Evolutionary conservation across 2,113 vertebrate genomes (phyloP).

Genomic region (Rhinolophus ferrumequinum): DNA sequence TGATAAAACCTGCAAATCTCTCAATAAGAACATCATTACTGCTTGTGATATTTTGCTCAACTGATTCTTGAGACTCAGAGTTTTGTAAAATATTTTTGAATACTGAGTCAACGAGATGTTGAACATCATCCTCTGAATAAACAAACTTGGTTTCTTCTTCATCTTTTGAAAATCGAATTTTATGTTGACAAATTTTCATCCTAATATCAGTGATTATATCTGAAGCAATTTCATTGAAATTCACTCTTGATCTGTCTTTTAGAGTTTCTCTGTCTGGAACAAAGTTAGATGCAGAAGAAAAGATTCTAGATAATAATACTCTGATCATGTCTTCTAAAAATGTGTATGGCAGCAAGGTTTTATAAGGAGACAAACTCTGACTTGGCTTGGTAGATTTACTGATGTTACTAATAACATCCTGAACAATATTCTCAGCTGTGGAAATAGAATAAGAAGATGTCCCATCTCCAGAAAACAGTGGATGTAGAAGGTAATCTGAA

Average conservation of each 20-base stretch:
- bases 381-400: constrained; percentile 33
- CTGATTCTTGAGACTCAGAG: constrained; percentile 35
- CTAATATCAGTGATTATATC: constrained; percentile 74
- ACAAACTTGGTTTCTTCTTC: constrained; percentile 34
- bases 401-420: constrained; percentile 40
- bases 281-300: constrained; percentile 43
- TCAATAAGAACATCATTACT: constrained; percentile 58
- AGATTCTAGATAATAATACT: constrained; percentile 68
- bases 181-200: constrained; percentile 78
- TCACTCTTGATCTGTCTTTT: neutral
- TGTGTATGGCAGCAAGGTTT: constrained; percentile 73
- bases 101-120: constrained; percentile 70
- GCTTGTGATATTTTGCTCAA: constrained; percentile 54
- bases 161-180: constrained; percentile 76
- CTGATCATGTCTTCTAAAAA: constrained; percentile 78
- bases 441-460: constrained; percentile 38
- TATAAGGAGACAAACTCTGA: constrained; percentile 53
- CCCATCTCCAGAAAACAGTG: constrained; percentile 70
- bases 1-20: constrained; percentile 74
- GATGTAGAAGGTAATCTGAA: constrained; percentile 74
- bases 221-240: constrained; percentile 77
- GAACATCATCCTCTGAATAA: constrained; percentile 75
- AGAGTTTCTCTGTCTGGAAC: neutral
- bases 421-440: constrained; percentile 45
- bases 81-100: constrained; percentile 64